Conservation (phyloP, 2,113 vertebrate species). For the western clawed frog (Xenopus tropicalis) region DNA sequence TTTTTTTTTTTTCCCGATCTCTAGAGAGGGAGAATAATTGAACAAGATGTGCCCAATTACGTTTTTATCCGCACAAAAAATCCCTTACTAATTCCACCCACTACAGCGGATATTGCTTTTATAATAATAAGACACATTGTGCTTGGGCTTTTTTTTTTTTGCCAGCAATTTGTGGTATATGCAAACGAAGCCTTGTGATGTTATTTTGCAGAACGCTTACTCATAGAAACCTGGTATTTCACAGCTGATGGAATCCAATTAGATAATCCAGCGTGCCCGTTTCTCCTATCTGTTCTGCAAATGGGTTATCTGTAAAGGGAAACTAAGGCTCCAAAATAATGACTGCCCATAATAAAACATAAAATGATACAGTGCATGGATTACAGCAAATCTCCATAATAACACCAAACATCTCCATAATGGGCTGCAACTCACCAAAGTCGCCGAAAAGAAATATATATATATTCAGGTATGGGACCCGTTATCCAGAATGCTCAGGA, state of each 20-base stretch:
- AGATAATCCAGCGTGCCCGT: not conserved
- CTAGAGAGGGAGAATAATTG: too few species aligned
- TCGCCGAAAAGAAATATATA: not conserved
- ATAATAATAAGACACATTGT: not conserved
- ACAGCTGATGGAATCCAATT: not conserved
- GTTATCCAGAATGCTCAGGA: too few species aligned
- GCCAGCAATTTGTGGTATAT: not conserved
- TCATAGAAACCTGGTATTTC: not conserved
- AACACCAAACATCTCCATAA: not conserved
- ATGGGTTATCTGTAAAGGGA: not conserved
- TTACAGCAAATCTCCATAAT: not conserved
- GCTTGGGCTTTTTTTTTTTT: not conserved
- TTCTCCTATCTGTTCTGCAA: not conserved
- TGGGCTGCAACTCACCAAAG: not conserved
- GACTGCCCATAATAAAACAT: not conserved
- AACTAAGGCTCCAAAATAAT: not conserved
- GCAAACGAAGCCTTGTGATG: not conserved
- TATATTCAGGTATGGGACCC: too few species aligned
- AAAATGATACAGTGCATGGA: not conserved
- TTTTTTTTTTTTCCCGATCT: too few species aligned
- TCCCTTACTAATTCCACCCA: not conserved
- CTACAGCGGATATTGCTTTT: not conserved
- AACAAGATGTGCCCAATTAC: too few species aligned
- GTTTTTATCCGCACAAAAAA: too few species aligned
- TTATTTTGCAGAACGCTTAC: not conserved